Evolutionary conservation across 1,140 invertebrate species (phyloP).

Genomic region (Pollicipes pollicipes): DNA sequence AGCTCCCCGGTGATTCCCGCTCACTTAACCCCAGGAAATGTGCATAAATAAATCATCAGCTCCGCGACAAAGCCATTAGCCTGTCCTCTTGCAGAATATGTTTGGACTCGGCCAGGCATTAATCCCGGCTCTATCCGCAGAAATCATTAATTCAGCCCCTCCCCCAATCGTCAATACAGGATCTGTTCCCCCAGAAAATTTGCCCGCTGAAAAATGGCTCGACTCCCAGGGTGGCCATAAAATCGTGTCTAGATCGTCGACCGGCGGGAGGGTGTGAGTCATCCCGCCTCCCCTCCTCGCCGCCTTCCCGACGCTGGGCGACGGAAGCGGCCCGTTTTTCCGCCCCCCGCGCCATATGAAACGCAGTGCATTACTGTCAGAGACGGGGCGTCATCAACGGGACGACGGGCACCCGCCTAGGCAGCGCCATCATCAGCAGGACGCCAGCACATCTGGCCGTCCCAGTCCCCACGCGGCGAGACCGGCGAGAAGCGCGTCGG

Average conservation of each 20-base stretch:
- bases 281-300: background rate
- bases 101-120: background rate
- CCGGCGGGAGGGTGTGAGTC: background rate
- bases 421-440: too few relatives aligned
- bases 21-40: background rate
- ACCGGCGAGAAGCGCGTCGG: too few relatives aligned
- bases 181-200: background rate
- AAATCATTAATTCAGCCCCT: background rate
- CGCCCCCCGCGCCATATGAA: background rate
- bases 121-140: background rate
- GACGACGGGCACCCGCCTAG: too few relatives aligned
- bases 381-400: too few relatives aligned
- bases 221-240: background rate
- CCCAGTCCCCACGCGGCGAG: too few relatives aligned
- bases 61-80: background rate
- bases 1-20: too few relatives aligned
- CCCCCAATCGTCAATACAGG: background rate
- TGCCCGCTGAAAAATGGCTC: background rate
- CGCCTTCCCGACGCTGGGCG: too few relatives aligned
- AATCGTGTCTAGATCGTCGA: background rate
- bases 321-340: background rate
- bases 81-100: background rate
- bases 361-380: background rate
- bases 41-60: background rate
- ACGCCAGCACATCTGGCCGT: too few relatives aligned